Conservation (phyloP, 1,140 invertebrate genomes). For the Venturia canescens region DNA sequence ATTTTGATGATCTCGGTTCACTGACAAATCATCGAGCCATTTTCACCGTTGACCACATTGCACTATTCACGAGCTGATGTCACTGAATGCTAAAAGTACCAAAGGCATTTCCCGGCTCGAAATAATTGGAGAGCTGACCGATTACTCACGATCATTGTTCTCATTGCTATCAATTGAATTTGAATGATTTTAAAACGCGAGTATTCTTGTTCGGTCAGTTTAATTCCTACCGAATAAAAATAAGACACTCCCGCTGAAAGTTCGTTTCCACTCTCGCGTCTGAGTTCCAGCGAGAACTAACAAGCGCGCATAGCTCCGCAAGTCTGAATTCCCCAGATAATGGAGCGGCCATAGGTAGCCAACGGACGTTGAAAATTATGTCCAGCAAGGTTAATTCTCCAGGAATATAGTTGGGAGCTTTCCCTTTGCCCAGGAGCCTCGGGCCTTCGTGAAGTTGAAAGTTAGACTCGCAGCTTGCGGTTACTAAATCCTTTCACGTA, state of each 20-base stretch:
- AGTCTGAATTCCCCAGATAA: no score
- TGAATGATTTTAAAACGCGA: no score
- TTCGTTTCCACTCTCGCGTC: no score
- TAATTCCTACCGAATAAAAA: no score
- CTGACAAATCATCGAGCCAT: background rate
- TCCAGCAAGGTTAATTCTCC: background rate
- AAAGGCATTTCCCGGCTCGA: no score
- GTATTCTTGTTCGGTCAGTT: no score
- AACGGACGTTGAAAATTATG: constrained; percentile 1
- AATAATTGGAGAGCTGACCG: no score
- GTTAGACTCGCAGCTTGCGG: background rate
- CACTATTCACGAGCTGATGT: no score
- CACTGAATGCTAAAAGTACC: no score
- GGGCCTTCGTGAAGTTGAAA: background rate
- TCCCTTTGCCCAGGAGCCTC: background rate
- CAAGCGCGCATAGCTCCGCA: background rate
- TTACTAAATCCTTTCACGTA: background rate
- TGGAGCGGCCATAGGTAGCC: background rate
- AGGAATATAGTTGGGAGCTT: background rate
- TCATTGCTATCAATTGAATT: no score
- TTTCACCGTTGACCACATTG: background rate
- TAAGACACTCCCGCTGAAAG: no score
- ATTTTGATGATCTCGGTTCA: constrained; percentile 15
- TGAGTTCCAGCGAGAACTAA: background rate
- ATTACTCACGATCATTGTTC: no score